Conservation (phyloP, 2,113 vertebrate species). For the Leptodactylus fuscus region DNA sequence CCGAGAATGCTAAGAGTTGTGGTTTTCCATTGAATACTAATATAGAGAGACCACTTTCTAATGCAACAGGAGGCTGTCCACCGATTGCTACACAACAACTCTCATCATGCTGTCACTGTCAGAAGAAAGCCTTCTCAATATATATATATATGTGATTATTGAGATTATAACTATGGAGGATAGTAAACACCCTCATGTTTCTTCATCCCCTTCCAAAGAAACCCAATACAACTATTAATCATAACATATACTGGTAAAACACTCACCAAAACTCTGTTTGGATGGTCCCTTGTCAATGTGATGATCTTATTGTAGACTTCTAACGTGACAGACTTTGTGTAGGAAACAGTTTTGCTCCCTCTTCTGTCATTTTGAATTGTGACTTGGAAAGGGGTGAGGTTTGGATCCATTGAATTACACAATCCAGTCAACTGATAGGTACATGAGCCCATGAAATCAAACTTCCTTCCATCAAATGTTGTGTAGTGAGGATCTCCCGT, state of each 20-base stretch:
- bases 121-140: no score
- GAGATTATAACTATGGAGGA: no score
- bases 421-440: slow-evolving; percentile 66
- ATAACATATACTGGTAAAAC: neutral
- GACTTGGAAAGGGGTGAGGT: slow-evolving; percentile 72
- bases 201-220: no score
- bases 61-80: no score
- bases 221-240: neutral
- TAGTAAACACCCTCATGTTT: no score
- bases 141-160: no score
- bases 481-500: slow-evolving; percentile 79
- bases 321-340: slow-evolving; percentile 73
- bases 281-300: slow-evolving; percentile 66
- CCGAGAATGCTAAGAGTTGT: no score
- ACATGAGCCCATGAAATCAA: slow-evolving; percentile 80
- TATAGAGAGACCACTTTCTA: no score
- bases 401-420: slow-evolving; percentile 60
- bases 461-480: slow-evolving; percentile 77
- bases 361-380: slow-evolving; percentile 76
- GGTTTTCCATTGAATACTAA: no score
- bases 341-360: slow-evolving; percentile 73
- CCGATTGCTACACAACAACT: no score
- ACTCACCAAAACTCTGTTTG: slow-evolving; percentile 64
- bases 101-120: no score
- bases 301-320: slow-evolving; percentile 72